These are phyloP conservation scores for Microcebus tavaratra DNA, from an alignment of 2,113 vertebrate species.

Conservation along the genomic window DNA sequence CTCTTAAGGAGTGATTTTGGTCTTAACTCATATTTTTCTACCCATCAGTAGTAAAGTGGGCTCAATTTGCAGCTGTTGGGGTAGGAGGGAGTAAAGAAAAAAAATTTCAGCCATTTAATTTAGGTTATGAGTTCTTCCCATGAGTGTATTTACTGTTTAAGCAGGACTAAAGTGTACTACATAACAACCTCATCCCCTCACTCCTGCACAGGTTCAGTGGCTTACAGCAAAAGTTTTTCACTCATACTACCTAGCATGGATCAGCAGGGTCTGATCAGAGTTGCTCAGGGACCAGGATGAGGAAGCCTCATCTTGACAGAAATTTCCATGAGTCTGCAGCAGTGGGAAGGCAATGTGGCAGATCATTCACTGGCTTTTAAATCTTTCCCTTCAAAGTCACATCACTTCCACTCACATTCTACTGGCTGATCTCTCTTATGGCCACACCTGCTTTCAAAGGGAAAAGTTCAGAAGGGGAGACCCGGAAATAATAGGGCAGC, in stretches of 20 bases:
- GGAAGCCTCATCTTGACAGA: not conserved
- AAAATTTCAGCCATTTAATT: not conserved
- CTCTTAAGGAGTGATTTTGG: not conserved
- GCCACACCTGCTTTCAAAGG: not conserved
- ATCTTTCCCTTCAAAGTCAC: not conserved
- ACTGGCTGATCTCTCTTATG: not conserved
- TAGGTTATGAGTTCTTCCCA: not conserved
- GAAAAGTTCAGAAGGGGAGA: not conserved
- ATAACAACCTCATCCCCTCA: not conserved
- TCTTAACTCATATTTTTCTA: not conserved
- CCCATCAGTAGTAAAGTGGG: not conserved
- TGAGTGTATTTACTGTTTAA: not conserved
- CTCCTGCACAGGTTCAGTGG: not conserved
- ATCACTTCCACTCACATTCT: not conserved
- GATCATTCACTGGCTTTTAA: not conserved
- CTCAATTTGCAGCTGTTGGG: not conserved
- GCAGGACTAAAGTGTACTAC: not conserved
- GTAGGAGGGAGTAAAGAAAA: too few relatives aligned
- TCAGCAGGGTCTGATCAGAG: not conserved
- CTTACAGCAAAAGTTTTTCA: not conserved
- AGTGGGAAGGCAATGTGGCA: not conserved
- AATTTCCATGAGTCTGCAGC: not conserved
- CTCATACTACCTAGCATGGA: too few relatives aligned
- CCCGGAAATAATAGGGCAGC: not conserved
- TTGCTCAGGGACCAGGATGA: not conserved